Conservation (phyloP, 2,888 invertebrate species). For the Noctua pronuba region DNA sequence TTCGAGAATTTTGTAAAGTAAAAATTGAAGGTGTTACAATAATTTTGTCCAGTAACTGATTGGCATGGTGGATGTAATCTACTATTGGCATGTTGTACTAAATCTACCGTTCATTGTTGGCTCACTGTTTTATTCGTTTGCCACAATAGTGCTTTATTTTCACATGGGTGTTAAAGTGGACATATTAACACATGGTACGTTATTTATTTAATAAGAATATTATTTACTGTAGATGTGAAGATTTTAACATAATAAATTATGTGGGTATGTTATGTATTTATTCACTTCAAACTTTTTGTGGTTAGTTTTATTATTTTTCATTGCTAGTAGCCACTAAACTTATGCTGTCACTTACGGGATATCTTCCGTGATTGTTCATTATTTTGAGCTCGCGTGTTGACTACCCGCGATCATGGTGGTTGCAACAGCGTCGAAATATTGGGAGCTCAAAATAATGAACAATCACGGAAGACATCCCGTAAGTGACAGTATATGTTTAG, state of each 20-base stretch:
- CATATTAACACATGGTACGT: conserved; percentile 12
- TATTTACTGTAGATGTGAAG: background rate
- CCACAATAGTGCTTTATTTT: conserved; percentile 27
- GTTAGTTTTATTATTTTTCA: background rate
- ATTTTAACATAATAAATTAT: background rate
- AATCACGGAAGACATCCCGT: no score
- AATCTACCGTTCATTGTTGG: conserved; percentile 15
- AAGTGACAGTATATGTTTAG: no score
- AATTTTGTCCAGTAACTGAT: background rate
- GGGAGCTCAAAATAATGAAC: no score
- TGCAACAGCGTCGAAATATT: no score
- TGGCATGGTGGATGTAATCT: background rate
- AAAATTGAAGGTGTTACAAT: conserved; percentile 3
- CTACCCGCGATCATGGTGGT: no score
- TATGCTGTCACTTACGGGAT: no score
- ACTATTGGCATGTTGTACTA: conserved; percentile 26
- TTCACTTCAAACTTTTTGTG: background rate
- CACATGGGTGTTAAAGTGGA: conserved; percentile 14
- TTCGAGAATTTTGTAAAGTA: background rate
- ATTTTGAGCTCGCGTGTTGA: no score
- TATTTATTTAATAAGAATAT: background rate
- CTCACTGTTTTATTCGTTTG: conserved; percentile 20
- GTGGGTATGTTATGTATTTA: conserved; percentile 10
- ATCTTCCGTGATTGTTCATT: no score
- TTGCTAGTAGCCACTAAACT: background rate